These are phyloP conservation scores for Laupala kohalensis DNA, from an alignment of 1,140 invertebrate genomes.

Conservation along the genomic window DNA sequence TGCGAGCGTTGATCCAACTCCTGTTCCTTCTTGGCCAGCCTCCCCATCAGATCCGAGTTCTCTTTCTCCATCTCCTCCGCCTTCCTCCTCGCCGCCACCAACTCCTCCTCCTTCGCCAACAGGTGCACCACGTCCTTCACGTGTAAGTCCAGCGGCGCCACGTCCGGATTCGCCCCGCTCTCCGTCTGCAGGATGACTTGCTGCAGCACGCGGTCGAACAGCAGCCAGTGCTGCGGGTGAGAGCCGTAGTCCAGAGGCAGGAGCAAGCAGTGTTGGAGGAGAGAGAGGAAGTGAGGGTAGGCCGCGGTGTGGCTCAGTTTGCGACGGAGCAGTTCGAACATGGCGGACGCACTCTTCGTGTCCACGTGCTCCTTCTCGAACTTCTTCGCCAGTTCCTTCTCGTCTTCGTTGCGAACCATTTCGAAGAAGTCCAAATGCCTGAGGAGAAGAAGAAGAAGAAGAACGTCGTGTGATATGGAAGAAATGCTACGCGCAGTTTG, in stretches of 20 bases:
- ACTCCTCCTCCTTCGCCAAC: slow-evolving; percentile 85
- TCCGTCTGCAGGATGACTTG: slow-evolving; percentile 83
- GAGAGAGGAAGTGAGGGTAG: slow-evolving; percentile 82
- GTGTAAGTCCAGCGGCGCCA: slow-evolving; percentile 75
- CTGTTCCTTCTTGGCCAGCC: slow-evolving; percentile 83
- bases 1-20: slow-evolving; percentile 78
- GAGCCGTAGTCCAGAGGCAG: slow-evolving; percentile 72
- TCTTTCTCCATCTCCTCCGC: slow-evolving; percentile 80
- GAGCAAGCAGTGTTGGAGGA: slow-evolving; percentile 81
- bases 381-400: slow-evolving; percentile 81
- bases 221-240: slow-evolving; percentile 80
- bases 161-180: slow-evolving; percentile 63
- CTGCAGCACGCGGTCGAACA: slow-evolving; percentile 91
- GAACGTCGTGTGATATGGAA: too few species aligned
- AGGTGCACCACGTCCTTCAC: slow-evolving; percentile 82
- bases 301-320: slow-evolving; percentile 87
- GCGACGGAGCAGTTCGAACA: slow-evolving; percentile 85
- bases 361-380: slow-evolving; percentile 86
- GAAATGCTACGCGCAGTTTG: too few species aligned
- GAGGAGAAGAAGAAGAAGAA: slow-evolving; percentile 25
- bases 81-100: slow-evolving; percentile 72
- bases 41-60: slow-evolving; percentile 72
- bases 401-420: slow-evolving; percentile 94
- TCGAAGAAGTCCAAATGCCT: slow-evolving; percentile 89
- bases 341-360: slow-evolving; percentile 81